Evolutionary conservation across 2,888 invertebrate species (phyloP), one percentile per base, ranked within the genome.

Genomic region (Meliscaeva auricollis): DNA sequence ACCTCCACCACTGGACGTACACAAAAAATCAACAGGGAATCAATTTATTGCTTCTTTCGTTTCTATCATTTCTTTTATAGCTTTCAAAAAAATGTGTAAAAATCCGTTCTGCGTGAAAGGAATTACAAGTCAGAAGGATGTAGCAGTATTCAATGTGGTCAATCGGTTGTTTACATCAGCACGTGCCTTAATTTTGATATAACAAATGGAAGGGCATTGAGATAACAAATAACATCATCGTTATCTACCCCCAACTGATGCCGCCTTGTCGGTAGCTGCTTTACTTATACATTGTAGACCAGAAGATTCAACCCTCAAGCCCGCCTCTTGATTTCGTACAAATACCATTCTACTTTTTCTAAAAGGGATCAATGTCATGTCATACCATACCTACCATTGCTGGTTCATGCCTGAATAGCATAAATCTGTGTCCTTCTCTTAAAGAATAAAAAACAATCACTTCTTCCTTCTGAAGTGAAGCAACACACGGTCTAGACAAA

Each of bases 91-190:
- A 60, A 20, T 35, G 22, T 50, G 54, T 54, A 75, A 69, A 77
- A 80, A 84, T 56, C 52, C 66, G 30, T 72, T 72, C 46, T 80
- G 70, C 84, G 84, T 84, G 84, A 84, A 80, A 69, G 72, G 80
- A 85, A 80, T 85, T 68, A 76, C 76, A 85, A 85, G 75, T 76
- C 76, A 15, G 41, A 80, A 78, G 69, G 68, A 69, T 74, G 77
- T 76, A 58, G 77, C 48, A 69, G 58, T 46, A 87, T 87, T 75
- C 74, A 87, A 83, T 87, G 87, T 84, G 87, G 87, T 87, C 87
- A 87, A 87, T 87, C 83, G 87, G 87, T 87, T 87, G 87, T 79
- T 87, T 87, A 87, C 84, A 85, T 85, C 80, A 83, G 83, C 87
- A 87, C 87, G 87, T 87, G 87, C 70, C 87, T 79, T 83, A 87